Percentiles rank a stretch among this genome's conserved stretches.
Evolutionary conservation across 2,888 invertebrate species (phyloP).

Genomic region (Rosalia funebris): DNA sequence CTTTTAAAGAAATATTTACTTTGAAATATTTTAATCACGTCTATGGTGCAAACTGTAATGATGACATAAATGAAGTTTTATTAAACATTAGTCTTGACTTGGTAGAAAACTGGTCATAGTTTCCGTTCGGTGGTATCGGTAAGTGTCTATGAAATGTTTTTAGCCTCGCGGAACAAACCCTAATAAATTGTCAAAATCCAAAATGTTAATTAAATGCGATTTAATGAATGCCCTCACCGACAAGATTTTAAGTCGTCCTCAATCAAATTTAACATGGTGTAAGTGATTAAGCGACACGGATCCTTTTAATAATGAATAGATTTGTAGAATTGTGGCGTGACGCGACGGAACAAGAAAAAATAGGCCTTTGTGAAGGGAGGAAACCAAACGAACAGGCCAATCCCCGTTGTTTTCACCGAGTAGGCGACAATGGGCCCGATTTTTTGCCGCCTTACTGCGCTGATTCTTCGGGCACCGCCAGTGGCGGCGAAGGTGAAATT

Average conservation of each 20-base stretch:
- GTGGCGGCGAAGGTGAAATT: no score
- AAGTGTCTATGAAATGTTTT: no score
- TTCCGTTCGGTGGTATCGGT: no score
- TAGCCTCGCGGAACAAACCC: neutral
- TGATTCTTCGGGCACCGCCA: neutral
- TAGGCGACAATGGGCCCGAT: constrained; percentile 23
- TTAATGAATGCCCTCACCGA: constrained; percentile 15
- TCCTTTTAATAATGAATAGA: constrained; percentile 23
- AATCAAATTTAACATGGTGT: constrained; percentile 25
- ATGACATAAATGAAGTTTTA: no score
- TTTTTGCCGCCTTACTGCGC: constrained; percentile 18
- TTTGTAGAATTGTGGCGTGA: constrained; percentile 13
- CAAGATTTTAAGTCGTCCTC: constrained; percentile 23
- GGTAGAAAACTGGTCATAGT: no score
- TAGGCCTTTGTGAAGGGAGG: constrained; percentile 20
- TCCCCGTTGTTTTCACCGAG: constrained; percentile 18
- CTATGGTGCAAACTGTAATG: no score
- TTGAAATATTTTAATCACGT: no score
- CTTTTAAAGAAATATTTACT: no score
- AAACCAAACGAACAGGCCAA: constrained; percentile 27
- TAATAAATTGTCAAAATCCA: constrained; percentile 7
- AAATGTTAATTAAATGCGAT: constrained; percentile 24
- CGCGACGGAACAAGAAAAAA: constrained; percentile 13
- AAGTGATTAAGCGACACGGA: constrained; percentile 22
- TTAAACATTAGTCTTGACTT: no score